A percentile compares a stretch with the other conserved stretches of the same genome.
Conservation (phyloP, 2,888 invertebrate genomes). For the Buathra laborator region DNA sequence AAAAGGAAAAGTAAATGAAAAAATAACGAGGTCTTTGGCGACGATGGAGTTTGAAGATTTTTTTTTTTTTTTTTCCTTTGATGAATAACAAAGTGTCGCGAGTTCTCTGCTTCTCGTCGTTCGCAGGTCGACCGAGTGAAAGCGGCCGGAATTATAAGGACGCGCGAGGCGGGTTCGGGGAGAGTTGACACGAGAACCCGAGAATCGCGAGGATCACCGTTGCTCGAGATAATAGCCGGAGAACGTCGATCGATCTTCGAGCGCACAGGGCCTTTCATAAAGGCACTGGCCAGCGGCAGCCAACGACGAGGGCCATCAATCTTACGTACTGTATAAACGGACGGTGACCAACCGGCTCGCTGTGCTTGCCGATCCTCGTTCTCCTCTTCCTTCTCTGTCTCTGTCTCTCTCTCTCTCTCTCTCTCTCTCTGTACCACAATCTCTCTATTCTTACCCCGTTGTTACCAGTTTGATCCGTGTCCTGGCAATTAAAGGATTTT, state of each 20-base stretch:
- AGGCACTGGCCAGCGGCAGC: conserved; percentile 19
- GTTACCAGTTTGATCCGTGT: conserved; percentile 23
- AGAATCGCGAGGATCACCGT: conserved; percentile 42
- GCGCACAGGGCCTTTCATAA: conserved; percentile 16
- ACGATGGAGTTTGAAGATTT: conserved; percentile 7
- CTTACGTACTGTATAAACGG: conserved; percentile 24
- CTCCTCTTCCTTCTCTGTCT: not conserved
- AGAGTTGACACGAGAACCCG: conserved; percentile 19
- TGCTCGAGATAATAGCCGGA: conserved; percentile 39
- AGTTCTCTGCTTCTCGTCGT: not conserved
- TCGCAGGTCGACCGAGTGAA: not conserved
- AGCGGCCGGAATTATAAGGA: conserved; percentile 24
- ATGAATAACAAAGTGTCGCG: not conserved
- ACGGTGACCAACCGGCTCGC: conserved; percentile 7
- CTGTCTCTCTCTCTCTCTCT: too few species aligned
- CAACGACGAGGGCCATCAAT: conserved; percentile 32
- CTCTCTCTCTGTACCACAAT: not conserved
- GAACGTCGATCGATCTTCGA: conserved; percentile 45
- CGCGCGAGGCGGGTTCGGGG: not conserved
- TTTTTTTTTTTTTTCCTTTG: not conserved
- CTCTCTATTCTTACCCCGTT: conserved; percentile 40
- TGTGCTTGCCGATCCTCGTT: conserved; percentile 2
- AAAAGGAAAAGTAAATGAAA: not conserved
- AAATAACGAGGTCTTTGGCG: not conserved
- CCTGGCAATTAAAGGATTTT: conserved; percentile 50